Evolutionary conservation across 2,113 vertebrate species (phyloP).

Genomic region (Tetrax tetrax): DNA sequence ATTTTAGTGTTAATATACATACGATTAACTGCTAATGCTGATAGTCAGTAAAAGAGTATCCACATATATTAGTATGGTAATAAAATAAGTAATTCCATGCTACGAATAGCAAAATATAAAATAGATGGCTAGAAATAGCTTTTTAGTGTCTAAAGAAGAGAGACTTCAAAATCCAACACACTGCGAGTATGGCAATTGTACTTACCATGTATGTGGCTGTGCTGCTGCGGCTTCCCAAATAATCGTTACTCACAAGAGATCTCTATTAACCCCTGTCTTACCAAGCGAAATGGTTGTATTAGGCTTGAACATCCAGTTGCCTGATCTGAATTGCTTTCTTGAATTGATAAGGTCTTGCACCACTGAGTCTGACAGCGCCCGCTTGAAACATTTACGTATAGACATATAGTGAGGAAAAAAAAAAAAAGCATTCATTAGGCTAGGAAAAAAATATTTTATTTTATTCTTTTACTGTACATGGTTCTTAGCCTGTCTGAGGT

Average conservation of each 20-base stretch:
- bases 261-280: background rate
- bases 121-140: conserved; percentile 10
- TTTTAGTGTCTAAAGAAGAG: conserved; percentile 17
- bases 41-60: conserved; percentile 8
- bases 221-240: conserved; percentile 17
- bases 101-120: conserved; percentile 10
- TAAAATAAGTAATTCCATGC: background rate
- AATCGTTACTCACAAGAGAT: background rate
- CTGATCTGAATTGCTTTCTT: background rate
- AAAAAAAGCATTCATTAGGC: background rate
- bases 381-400: background rate
- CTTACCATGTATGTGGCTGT: background rate
- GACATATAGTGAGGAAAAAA: background rate
- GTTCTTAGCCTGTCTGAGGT: background rate
- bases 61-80: background rate
- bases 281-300: background rate
- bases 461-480: background rate
- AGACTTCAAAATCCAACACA: background rate
- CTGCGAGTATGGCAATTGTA: background rate
- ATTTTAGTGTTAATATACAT: background rate
- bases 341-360: background rate
- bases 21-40: conserved; percentile 18
- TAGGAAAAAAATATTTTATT: background rate
- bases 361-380: background rate
- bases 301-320: background rate